A percentile compares a stretch with the other conserved stretches of the same genome.
Conservation (phyloP, 1,140 invertebrate species). For the Anastrepha obliqua region DNA sequence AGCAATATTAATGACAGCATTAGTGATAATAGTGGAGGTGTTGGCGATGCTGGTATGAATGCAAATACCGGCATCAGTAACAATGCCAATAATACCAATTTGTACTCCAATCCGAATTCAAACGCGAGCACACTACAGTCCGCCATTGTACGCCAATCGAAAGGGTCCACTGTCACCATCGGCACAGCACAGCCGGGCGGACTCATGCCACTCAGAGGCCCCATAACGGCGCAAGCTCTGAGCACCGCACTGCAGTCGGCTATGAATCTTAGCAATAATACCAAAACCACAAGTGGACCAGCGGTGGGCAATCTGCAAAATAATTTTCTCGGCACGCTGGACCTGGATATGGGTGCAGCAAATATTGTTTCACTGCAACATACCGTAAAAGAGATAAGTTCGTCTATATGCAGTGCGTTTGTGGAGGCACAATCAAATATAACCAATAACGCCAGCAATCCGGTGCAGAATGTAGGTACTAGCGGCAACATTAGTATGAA, state of each 20-base stretch:
- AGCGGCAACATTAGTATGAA: slow-evolving; percentile 39
- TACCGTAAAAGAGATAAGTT: slow-evolving; percentile 43
- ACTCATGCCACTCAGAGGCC: slow-evolving; percentile 52
- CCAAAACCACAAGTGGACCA: background rate
- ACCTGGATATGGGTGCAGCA: slow-evolving; percentile 45
- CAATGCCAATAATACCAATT: slow-evolving; percentile 50
- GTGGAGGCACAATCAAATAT: slow-evolving; percentile 37
- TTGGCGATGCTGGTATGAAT: background rate
- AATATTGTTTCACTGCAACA: slow-evolving; percentile 46
- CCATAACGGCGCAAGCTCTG: slow-evolving; percentile 54
- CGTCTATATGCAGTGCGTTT: slow-evolving; percentile 28
- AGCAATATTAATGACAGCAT: slow-evolving; percentile 50
- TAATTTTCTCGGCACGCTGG: slow-evolving; percentile 53
- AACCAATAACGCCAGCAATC: slow-evolving; percentile 48
- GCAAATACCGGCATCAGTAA: slow-evolving; percentile 14
- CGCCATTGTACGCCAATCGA: slow-evolving; percentile 24
- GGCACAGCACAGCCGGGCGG: background rate
- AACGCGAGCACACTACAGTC: slow-evolving; percentile 54
- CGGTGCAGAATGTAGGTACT: slow-evolving; percentile 6
- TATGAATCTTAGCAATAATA: slow-evolving; percentile 53
- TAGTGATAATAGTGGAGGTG: background rate
- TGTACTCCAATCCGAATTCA: slow-evolving; percentile 53
- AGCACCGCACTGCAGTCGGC: slow-evolving; percentile 56
- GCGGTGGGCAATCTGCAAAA: slow-evolving; percentile 53
- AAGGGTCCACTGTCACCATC: slow-evolving; percentile 10